phyloP scores from a whole-genome alignment of 1,140 invertebrate genomes.

The Pseudomyrmex pallidus region DNA sequence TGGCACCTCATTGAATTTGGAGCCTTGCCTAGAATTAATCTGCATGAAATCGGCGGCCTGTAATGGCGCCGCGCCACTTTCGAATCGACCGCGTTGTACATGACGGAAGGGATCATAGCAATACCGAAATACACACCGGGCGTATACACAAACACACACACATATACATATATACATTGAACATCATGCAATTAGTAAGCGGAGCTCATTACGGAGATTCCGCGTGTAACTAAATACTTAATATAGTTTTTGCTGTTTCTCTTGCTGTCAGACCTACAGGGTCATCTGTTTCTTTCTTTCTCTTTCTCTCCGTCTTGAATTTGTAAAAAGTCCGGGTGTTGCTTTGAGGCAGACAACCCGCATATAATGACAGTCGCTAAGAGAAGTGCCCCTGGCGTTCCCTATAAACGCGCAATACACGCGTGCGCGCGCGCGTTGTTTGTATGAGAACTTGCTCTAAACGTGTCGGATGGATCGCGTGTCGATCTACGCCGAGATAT shows the following conservation, averaged over 20 bases:
- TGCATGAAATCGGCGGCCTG: conserved; percentile 39
- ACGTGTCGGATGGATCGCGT: conserved; percentile 79
- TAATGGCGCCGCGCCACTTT: conserved; percentile 51
- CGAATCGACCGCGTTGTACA: conserved; percentile 50
- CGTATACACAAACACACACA: not conserved
- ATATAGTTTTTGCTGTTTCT: conserved; percentile 67
- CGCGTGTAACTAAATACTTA: conserved; percentile 77
- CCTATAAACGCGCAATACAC: conserved; percentile 39
- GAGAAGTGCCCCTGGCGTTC: conserved; percentile 52
- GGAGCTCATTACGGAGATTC: conserved; percentile 78
- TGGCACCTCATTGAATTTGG: conserved; percentile 56
- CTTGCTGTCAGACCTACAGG: not conserved
- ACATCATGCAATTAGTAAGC: conserved; percentile 76
- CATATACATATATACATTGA: not conserved
- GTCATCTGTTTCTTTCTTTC: conserved; percentile 1
- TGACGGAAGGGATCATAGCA: conserved; percentile 34
- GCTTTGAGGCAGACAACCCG: conserved; percentile 70
- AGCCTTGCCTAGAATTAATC: conserved; percentile 57
- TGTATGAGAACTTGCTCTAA: conserved; percentile 63
- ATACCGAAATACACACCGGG: conserved; percentile 19
- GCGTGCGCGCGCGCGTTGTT: conserved; percentile 38
- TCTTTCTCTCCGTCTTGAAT: conserved; percentile 71
- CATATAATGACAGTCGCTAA: conserved; percentile 70
- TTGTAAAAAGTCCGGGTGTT: conserved; percentile 67
- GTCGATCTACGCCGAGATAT: conserved; percentile 83